Evolutionary conservation across 2,113 vertebrate genomes (phyloP).

Genomic region (Loxodonta africana): DNA sequence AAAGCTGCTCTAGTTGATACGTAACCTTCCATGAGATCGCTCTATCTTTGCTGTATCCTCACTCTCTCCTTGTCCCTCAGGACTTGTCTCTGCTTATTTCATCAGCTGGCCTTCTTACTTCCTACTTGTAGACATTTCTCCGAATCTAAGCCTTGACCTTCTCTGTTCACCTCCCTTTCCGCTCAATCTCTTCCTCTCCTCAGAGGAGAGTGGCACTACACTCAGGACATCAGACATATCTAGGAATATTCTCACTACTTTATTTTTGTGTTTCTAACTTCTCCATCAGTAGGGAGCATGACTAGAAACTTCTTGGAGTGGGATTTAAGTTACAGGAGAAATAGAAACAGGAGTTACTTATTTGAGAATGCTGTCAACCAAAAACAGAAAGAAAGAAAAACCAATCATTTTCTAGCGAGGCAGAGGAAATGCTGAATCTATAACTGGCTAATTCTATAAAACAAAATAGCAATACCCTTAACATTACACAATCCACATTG

Average conservation of each 20-base stretch:
- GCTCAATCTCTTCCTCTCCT: not conserved
- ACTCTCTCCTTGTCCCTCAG: not conserved
- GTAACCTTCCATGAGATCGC: not conserved
- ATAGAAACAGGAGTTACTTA: not conserved
- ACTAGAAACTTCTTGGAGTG: not conserved
- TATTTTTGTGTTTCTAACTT: not conserved
- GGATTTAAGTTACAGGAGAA: slow-evolving; percentile 13
- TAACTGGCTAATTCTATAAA: not conserved
- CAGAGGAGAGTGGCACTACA: not conserved
- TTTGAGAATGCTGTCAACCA: not conserved
- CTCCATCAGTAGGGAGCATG: not conserved
- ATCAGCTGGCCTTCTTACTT: not conserved
- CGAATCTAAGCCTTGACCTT: not conserved
- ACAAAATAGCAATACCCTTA: not conserved
- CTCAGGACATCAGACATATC: not conserved
- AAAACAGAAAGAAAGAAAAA: not conserved
- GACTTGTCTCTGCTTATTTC: not conserved
- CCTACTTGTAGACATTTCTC: not conserved
- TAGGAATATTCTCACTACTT: not conserved
- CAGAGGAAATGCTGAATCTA: not conserved
- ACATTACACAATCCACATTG: not conserved
- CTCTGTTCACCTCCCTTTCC: not conserved
- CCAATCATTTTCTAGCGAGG: not conserved
- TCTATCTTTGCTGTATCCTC: not conserved
- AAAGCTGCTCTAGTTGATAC: not conserved